A percentile compares a stretch with the other conserved stretches of the same genome.
phyloP scores from a whole-genome alignment of 2,797 vertebrate genomes.

The Hephaestus fuliginosus region DNA sequence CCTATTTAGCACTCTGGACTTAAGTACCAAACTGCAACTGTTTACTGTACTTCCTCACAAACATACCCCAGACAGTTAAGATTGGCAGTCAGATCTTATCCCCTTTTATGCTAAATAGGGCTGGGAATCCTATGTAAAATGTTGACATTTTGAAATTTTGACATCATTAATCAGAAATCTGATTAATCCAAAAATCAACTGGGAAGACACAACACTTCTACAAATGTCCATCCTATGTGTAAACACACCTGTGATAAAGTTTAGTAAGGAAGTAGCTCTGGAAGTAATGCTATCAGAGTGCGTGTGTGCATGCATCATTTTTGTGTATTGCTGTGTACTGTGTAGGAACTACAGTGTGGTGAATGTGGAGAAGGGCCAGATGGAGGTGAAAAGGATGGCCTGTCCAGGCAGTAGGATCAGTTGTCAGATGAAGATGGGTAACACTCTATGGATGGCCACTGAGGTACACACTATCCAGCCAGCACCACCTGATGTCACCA shows the following conservation, averaged over 20 bases:
- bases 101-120: too few relatives aligned
- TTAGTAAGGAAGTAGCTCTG: neutral
- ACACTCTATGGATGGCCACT: slow-evolving; percentile 93
- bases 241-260: neutral
- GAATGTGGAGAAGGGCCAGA: slow-evolving; percentile 92
- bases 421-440: slow-evolving; percentile 93
- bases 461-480: slow-evolving; percentile 85
- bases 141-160: neutral
- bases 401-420: slow-evolving; percentile 92
- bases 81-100: too few relatives aligned
- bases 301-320: neutral
- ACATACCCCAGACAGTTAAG: too few relatives aligned
- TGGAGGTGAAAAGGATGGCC: slow-evolving; percentile 92
- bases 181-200: too few relatives aligned
- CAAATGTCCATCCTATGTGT: neutral
- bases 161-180: neutral
- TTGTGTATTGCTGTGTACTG: slow-evolving; percentile 2
- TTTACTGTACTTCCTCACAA: too few relatives aligned
- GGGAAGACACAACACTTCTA: neutral
- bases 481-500: neutral
- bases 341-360: slow-evolving; percentile 95
- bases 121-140: neutral
- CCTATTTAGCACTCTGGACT: too few relatives aligned
- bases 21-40: too few relatives aligned
- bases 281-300: neutral